A percentile compares a stretch with the other conserved stretches of the same genome.
phyloP scores from a whole-genome alignment of 1,140 invertebrate species.

The Cydia splendana region DNA sequence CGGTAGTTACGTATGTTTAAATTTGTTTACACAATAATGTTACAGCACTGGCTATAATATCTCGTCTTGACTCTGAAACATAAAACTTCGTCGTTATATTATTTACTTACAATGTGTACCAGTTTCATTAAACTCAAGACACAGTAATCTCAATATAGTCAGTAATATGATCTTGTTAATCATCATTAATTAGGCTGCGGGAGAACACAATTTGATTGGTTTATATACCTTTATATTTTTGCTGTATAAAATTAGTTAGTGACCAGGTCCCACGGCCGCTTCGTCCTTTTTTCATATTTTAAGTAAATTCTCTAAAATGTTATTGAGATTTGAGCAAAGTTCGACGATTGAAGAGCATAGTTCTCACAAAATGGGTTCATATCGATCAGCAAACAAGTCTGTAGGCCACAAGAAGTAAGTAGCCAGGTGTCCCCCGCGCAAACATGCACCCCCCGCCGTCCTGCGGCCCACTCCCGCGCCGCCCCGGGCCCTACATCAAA shows the following conservation, averaged over 20 bases:
- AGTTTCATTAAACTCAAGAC: no score
- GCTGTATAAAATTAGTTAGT: no score
- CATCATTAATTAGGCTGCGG: no score
- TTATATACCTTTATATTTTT: no score
- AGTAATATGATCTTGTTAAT: no score
- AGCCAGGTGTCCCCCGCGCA: conserved; percentile 63
- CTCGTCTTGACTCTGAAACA: background rate
- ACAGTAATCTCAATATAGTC: no score
- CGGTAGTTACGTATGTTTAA: background rate
- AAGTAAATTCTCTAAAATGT: background rate
- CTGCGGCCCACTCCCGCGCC: conserved; percentile 51
- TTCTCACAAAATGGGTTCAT: conserved; percentile 54
- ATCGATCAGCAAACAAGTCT: conserved; percentile 71
- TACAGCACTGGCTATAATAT: background rate
- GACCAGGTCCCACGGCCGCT: no score
- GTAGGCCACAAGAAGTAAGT: conserved; percentile 51
- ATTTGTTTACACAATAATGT: background rate
- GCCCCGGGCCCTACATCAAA: conserved; percentile 72
- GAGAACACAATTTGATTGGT: no score
- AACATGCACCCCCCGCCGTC: conserved; percentile 44
- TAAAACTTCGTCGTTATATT: conserved; percentile 34
- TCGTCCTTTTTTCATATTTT: no score
- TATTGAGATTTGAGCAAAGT: background rate
- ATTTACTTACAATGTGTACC: background rate
- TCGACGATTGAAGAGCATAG: conserved; percentile 49